Evolutionary conservation across 1,140 invertebrate species (phyloP), one percentile per base, ranked within the genome.

Genomic region (Drosophila leontia): DNA sequence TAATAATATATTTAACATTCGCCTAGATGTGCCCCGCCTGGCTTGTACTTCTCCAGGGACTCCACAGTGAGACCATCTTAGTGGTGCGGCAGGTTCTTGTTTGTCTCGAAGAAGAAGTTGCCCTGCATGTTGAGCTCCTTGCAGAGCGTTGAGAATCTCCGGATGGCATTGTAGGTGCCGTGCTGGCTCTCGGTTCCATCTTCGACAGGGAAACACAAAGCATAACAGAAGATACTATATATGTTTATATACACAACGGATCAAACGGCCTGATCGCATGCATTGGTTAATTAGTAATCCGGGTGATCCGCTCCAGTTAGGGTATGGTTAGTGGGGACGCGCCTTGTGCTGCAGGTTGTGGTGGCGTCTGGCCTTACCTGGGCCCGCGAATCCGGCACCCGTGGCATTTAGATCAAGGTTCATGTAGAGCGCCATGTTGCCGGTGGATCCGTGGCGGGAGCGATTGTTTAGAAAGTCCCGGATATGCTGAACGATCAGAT

Each of bases 401-500:
- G 37, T 61, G 6, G 68, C 61, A 42, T 80, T 71, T 19, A 85
- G 29, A 55, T 92, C 91, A 51, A 88, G 44, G 19, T 92, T 92
- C 82, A 91, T 83, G 51, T 79, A 86, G 17, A 92, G 59, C 6
- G 78, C 72, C 72, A 92, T 86, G 15, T 91, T 92, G 7, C 75
- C 69, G 15, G 91, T 85, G 5, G 91, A 92, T 9, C 88, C 88
- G 41, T 78, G 75, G 13, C 74, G 80, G 9, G 91, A 86, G 19
- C 95, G 94, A 79, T 95, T 95, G 80, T 94, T 95, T 70, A 96
- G 91, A 79, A 96, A 95, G 93, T 98, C 98, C 91, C 96, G 95
- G 85, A 99, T 98, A 93, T 98, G 97, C 93, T 99, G 97, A 7
- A 99, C 98, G 85, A 99, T 98, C 83, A 99, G 94, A 87, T 98